Evolutionary conservation across 1,140 invertebrate genomes (phyloP).

Genomic region (Cyphomyrmex costatus): DNA sequence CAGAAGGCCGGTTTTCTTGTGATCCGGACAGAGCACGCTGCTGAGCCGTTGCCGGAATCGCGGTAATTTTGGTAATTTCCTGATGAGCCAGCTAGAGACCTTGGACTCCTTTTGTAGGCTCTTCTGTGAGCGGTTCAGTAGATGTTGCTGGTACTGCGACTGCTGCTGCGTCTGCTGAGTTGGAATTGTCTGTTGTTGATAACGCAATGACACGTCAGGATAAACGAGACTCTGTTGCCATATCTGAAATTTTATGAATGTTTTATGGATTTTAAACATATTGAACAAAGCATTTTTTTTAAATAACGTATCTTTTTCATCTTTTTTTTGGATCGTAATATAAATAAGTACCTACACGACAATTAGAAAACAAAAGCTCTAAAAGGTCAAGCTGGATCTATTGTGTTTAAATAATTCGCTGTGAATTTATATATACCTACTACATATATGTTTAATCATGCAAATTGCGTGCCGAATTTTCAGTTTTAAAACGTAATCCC

Average conservation of each 20-base stretch:
- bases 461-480: too few species aligned
- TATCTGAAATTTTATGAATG: slow-evolving; percentile 30
- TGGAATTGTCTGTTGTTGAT: slow-evolving; percentile 41
- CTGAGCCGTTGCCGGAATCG: slow-evolving; percentile 83
- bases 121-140: slow-evolving; percentile 57
- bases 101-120: slow-evolving; percentile 76
- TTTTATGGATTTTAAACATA: too few species aligned
- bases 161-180: slow-evolving; percentile 38
- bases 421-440: too few species aligned
- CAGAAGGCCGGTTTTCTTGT: slow-evolving; percentile 75
- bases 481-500: too few species aligned
- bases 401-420: too few species aligned
- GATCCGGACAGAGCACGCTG: slow-evolving; percentile 83
- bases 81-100: slow-evolving; percentile 81
- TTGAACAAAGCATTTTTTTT: too few species aligned
- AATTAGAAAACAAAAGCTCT: too few species aligned
- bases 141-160: slow-evolving; percentile 17
- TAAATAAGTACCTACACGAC: too few species aligned
- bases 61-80: slow-evolving; percentile 80
- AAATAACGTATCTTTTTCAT: too few species aligned
- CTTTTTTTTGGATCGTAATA: too few species aligned
- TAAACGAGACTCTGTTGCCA: slow-evolving; percentile 50
- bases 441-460: too few species aligned
- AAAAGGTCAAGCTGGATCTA: too few species aligned
- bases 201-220: slow-evolving; percentile 32